Evolutionary conservation across 1,140 invertebrate genomes (phyloP), one percentile per base, ranked within the genome.

Genomic region (Euschistus heros): DNA sequence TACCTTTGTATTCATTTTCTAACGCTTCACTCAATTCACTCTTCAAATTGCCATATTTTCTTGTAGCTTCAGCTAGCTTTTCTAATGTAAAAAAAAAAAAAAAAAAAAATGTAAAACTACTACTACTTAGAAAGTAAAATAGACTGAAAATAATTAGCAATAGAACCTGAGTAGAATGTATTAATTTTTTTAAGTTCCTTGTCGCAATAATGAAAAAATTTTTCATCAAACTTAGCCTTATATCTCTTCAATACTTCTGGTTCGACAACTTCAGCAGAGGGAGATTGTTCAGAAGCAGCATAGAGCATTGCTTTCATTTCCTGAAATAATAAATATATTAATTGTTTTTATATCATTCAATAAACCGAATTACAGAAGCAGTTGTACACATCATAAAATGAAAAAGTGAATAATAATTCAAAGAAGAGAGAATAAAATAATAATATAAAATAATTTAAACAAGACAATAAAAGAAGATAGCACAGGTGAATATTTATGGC

Each of bases 151-250:
- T 37, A 37, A 1, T 37, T 10, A 13, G 10, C 8, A 37, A 37
- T 37, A 37, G 10, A 78, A 92, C 91, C 91, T 74, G 92, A 91
- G 77, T 94, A 98, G 78, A 98, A 98, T 63, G 92, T 97, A 72
- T 95, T 97, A 54, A 98, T 97, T 80, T 97, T 98, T 67, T 90
- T 87, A 14, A 97, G 77, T 78, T 98, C 94, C 75, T 94, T 91
- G 75, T 97, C 93, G 79, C 91, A 95, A 72, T 89, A 95, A 71
- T 89, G 88, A 74, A 97, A 94, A 77, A 97, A 97, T 66, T 91
- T 86, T 76, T 98, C 94, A 78, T 97, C 93, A 77, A 98, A 97
- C 69, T 92, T 91, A 0, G 92, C 92, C 82, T 92, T 94, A 73
- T 94, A 93, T 68, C 93, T 78, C 27, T 88, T 86, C 52, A 94